A percentile compares a stretch with the other conserved stretches of the same genome.
Conservation (phyloP, 64 coral and sea anemone genomes). For the Montipora capricornis region DNA sequence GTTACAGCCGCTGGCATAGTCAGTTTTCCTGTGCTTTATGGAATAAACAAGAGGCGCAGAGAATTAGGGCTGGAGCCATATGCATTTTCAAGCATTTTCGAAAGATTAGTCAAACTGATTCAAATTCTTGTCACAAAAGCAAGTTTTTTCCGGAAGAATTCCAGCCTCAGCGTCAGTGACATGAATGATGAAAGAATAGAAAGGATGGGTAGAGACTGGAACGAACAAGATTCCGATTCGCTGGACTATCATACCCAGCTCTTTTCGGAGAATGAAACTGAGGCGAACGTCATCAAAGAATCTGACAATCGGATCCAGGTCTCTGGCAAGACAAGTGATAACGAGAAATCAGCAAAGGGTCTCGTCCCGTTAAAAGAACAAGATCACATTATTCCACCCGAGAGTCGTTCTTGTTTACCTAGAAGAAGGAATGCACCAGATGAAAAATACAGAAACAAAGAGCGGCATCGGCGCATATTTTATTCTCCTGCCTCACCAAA, state of each 20-base stretch:
- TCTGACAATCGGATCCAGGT: not conserved
- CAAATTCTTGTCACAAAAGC: not conserved
- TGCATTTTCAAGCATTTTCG: not conserved
- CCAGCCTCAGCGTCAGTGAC: not conserved
- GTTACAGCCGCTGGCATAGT: constrained; percentile 6
- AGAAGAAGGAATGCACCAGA: not conserved
- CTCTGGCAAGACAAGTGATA: not conserved
- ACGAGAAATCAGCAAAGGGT: not conserved
- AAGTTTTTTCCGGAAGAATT: not conserved
- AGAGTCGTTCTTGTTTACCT: not conserved
- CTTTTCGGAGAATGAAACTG: not conserved
- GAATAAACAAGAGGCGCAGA: not conserved
- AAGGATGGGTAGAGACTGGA: not conserved
- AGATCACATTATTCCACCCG: not conserved
- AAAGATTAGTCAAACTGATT: constrained; percentile 20
- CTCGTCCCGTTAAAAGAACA: not conserved
- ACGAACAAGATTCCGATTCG: not conserved
- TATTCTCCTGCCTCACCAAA: not conserved
- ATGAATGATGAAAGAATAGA: not conserved
- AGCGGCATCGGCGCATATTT: not conserved
- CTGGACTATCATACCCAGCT: not conserved
- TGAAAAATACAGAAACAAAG: not conserved
- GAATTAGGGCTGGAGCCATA: not conserved
- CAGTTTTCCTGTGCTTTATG: constrained; percentile 1
- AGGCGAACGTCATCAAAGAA: not conserved